phyloP scores from a whole-genome alignment of 2,888 invertebrate genomes.

The Aphodius granarius region DNA sequence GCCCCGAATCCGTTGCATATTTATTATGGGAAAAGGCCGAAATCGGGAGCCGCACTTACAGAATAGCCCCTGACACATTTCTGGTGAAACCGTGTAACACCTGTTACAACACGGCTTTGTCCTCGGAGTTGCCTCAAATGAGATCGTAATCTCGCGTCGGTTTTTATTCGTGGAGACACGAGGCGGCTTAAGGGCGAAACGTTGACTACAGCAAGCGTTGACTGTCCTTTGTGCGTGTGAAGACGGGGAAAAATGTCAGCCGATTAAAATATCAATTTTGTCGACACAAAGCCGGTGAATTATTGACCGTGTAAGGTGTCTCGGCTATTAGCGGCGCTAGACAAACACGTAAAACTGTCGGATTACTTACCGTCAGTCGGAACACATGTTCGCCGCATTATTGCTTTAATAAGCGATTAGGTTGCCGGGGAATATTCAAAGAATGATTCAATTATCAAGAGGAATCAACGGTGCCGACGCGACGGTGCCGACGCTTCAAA shows the following conservation, averaged over 20 bases:
- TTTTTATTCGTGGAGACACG: neutral
- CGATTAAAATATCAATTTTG: constrained; percentile 27
- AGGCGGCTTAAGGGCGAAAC: neutral
- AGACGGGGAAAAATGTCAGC: constrained; percentile 17
- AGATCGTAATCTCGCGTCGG: constrained; percentile 7
- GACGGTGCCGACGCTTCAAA: neutral
- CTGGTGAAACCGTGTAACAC: neutral
- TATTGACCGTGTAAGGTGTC: constrained; percentile 5
- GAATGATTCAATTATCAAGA: neutral
- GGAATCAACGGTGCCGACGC: neutral
- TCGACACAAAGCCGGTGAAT: constrained; percentile 15
- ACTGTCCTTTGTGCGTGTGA: neutral
- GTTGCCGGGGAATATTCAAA: neutral
- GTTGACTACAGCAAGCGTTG: neutral
- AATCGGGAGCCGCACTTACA: neutral
- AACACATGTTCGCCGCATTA: neutral
- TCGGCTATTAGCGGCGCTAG: neutral
- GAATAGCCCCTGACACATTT: neutral
- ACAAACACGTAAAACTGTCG: neutral
- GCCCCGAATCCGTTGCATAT: neutral
- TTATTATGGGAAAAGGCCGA: neutral
- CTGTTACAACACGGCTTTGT: constrained; percentile 7
- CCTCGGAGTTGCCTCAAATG: constrained; percentile 1
- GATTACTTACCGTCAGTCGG: neutral
- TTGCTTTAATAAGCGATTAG: neutral